A percentile compares a stretch with the other conserved stretches of the same genome.
Evolutionary conservation across 1,140 invertebrate genomes (phyloP).

Genomic region (Idris sp.): DNA sequence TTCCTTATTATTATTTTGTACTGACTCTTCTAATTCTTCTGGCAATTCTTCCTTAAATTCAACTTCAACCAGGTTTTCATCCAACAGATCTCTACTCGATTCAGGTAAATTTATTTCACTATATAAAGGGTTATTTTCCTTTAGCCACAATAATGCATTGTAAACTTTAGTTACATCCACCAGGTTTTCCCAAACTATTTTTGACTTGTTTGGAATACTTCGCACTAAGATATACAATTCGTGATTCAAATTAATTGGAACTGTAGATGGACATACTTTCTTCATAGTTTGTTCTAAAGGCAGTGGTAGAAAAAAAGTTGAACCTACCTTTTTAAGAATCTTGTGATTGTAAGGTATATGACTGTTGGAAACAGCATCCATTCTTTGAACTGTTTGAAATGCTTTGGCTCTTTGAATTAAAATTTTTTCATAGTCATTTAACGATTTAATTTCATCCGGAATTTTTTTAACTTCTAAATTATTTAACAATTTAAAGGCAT

Average conservation of each 20-base stretch:
- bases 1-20: background rate
- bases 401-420: no score
- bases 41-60: no score
- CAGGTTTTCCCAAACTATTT: no score
- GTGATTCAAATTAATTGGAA: slow-evolving; percentile 52
- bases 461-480: slow-evolving; percentile 7
- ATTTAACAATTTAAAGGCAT: slow-evolving; percentile 15
- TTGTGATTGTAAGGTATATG: no score
- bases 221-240: slow-evolving; percentile 64
- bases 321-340: slow-evolving; percentile 3
- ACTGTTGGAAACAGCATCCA: slow-evolving; percentile 60
- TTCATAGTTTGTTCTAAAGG: slow-evolving; percentile 62
- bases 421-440: slow-evolving; percentile 59
- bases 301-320: no score
- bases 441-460: background rate
- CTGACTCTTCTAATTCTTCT: background rate
- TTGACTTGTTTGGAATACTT: no score
- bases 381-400: no score
- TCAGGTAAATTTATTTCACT: slow-evolving; percentile 9
- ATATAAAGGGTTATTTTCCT: no score
- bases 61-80: no score
- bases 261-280: slow-evolving; percentile 54
- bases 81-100: no score
- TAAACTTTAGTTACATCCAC: slow-evolving; percentile 10
- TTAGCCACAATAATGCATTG: slow-evolving; percentile 7